Evolutionary conservation across 2,113 vertebrate genomes (phyloP).

Genomic region (Heloderma charlesbogerti): DNA sequence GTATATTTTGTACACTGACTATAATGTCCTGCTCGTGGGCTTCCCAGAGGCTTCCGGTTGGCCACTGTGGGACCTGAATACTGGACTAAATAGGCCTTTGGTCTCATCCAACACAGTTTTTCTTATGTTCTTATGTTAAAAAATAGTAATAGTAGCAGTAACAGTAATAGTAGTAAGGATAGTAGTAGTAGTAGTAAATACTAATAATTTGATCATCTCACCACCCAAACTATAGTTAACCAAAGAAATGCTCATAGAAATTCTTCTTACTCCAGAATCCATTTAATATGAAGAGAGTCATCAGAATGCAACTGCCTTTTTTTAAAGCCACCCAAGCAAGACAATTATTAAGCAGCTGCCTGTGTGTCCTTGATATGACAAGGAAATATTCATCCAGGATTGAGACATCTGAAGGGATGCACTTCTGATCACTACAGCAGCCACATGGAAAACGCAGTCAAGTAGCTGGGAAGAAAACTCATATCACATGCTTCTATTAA

Average conservation of each 20-base stretch:
- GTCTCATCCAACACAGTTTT: no score
- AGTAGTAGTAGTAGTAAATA: neutral
- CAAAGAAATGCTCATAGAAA: neutral
- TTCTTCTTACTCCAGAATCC: slow-evolving; percentile 3
- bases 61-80: no score
- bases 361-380: slow-evolving; percentile 45
- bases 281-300: slow-evolving; percentile 25
- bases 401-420: slow-evolving; percentile 50
- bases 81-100: no score
- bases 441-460: slow-evolving; percentile 38
- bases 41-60: no score
- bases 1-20: neutral
- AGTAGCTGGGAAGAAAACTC: slow-evolving; percentile 23
- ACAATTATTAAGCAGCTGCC: slow-evolving; percentile 56
- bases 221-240: neutral
- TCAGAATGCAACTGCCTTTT: slow-evolving; percentile 21
- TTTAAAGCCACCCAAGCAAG: neutral
- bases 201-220: neutral
- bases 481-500: slow-evolving; percentile 45
- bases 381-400: neutral
- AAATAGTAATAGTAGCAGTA: no score
- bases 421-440: slow-evolving; percentile 48
- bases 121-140: no score
- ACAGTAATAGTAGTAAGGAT: no score
- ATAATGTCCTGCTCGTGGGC: neutral